phyloP scores from a whole-genome alignment of 2,888 invertebrate species.

The Salpingus planirostris region DNA sequence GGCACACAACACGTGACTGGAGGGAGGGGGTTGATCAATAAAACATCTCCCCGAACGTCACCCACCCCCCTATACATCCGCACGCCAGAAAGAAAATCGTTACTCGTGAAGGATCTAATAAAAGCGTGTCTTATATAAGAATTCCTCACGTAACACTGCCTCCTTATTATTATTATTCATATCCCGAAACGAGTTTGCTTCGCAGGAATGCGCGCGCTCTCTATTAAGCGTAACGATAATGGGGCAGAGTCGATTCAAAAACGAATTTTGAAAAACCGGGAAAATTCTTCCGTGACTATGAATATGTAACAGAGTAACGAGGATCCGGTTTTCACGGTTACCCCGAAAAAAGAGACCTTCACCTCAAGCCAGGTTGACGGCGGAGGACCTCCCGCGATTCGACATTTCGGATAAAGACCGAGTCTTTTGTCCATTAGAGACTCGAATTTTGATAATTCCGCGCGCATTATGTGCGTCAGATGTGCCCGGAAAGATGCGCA shows the following conservation, averaged over 20 bases:
- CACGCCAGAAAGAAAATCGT: constrained; percentile 41
- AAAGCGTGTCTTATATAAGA: constrained; percentile 25
- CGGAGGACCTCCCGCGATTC: no score
- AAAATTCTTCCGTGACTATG: constrained; percentile 25
- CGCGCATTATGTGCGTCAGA: no score
- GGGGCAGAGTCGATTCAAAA: no score
- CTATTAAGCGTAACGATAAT: no score
- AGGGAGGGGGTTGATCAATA: constrained; percentile 48
- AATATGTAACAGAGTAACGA: constrained; percentile 29
- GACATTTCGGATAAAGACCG: no score
- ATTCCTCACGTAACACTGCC: constrained; percentile 13
- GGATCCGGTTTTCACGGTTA: constrained; percentile 25
- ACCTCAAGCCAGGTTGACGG: constrained; percentile 25
- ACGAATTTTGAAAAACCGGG: constrained; percentile 15
- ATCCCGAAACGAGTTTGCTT: no score
- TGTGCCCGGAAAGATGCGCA: no score
- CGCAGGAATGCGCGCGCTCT: no score
- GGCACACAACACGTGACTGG: constrained; percentile 41
- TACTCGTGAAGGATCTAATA: constrained; percentile 40
- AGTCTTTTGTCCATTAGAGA: no score
- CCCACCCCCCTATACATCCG: constrained; percentile 32
- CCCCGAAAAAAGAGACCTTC: constrained; percentile 23
- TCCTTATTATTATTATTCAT: background rate
- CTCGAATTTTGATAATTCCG: no score
- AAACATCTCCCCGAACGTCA: constrained; percentile 43